Evolutionary conservation across 2,113 vertebrate species (phyloP), one percentile per base, ranked within the genome.

Genomic region (Laticauda laticaudata): DNA sequence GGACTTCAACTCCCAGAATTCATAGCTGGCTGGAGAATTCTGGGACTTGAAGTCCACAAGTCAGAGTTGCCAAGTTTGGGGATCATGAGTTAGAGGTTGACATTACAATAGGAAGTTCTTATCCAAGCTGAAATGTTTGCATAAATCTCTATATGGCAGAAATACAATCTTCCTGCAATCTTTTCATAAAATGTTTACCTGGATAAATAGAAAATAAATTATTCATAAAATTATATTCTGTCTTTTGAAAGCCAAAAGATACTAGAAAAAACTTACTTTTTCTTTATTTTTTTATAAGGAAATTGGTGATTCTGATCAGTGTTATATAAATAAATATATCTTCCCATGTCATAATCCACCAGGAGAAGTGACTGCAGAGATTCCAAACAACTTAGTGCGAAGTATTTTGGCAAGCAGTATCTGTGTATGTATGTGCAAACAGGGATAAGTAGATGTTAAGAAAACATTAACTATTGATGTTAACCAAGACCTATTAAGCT

Each of bases 131-230:
- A 23, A 59, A 6, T 57, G 24, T 89, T 89, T 89, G 56, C 56
- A 39, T 14, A 89, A 24, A 11, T 10, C 55, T 59, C 11, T 89
- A 29, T 3, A 20, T 34, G 53, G 51, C n/a, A 53, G n/a, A 5
- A n/a, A 69, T 69, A 34, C 64, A n/a, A 34, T 5, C 14, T n/a
- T 69, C 64, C 64, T 69, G 29, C 34, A 69, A 69, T 34, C 14
- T 69, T 69, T 69, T 69, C 64, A 69, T 6, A 69, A 34, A 34
- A 34, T 15, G 14, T 64, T 64, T 64, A n/a, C 61, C 26, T 64
- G 93, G 93, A 92, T 53, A 29, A n/a, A 92, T 54, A 91, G 94
- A 94, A 10, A 93, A 96, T 96, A 95, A 93, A 69, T 0, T 92
- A 93, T 69, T 34, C 29, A 34, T 69, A 69, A 69, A 69, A 69